Evolutionary conservation across 1,140 invertebrate genomes (phyloP), one percentile per base, ranked within the genome.

Genomic region (Bombus superbus): DNA sequence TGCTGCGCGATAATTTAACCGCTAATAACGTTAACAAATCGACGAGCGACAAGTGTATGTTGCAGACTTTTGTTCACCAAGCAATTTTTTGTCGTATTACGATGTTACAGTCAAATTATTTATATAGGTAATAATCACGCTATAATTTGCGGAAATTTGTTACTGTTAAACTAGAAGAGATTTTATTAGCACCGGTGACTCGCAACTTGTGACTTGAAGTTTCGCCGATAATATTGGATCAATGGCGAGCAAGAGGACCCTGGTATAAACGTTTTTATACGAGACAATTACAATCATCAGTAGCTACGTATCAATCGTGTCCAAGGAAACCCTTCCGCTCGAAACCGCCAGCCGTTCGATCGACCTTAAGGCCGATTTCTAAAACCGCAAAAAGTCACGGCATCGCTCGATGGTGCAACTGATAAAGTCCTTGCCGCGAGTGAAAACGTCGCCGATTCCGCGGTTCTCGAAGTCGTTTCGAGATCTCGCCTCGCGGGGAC

Each of bases 331-430:
- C 77, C 68, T 80, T 85, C 76, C 76, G 83, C 42, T 62, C 72
- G 81, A 66, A 38, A 69, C 28, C 66, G 35, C 40, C 40, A 15
- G 5, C 66, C 62, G 40, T 62, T 88, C 47, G 40, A 81, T 81
- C 81, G 93, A 93, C 94, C 94, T 95, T 94, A 94, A 73, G 90
- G 90, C 91, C 88, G 94, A 94, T 95, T 95, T 95, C 94, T 94
- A 94, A 95, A 93, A 86, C 82, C 62, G 81, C 87, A 92, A 94
- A 93, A 92, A 93, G 83, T 87, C 13, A 13, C 38, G 71, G 62
- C 68, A 62, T 71, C 59, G 73, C 25, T 71, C 76, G 92, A 91
- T 90, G 87, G 69, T 91, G 92, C 77, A 93, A 91, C 47, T 73
- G 44, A 74, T 69, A 76, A 75, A 89, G 93, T 91, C 92, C 92